A percentile compares a stretch with the other conserved stretches of the same genome.
Evolutionary conservation across 2,888 invertebrate species (phyloP).

Genomic region (Rotaria sp.): DNA sequence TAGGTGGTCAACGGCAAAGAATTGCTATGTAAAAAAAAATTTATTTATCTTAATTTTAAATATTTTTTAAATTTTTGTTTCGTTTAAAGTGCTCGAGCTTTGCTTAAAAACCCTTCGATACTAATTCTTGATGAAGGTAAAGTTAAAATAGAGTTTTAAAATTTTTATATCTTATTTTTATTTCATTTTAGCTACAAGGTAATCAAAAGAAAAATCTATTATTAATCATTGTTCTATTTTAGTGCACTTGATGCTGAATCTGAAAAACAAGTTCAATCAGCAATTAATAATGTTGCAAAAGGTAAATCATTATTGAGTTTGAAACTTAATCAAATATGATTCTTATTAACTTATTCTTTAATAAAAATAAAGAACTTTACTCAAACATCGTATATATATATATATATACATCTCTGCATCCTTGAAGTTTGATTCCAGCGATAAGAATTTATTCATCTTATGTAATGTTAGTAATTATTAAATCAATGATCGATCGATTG

Average conservation of each 20-base stretch:
- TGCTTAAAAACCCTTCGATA: constrained; percentile 78
- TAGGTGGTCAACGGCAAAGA: constrained; percentile 80
- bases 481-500: no score
- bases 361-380: no score
- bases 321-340: neutral
- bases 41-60: neutral
- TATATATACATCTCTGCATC: no score
- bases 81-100: constrained; percentile 66
- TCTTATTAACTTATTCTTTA: no score
- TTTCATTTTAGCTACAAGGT: neutral
- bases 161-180: neutral
- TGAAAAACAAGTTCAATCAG: constrained; percentile 78
- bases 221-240: constrained; percentile 45
- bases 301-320: constrained; percentile 51
- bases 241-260: constrained; percentile 87
- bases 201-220: neutral
- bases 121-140: constrained; percentile 55
- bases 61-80: neutral
- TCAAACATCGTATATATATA: no score
- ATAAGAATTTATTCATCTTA: no score
- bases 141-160: neutral
- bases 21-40: constrained; percentile 67
- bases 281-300: constrained; percentile 72
- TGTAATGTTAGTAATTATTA: no score
- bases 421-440: no score